phyloP scores from a whole-genome alignment of 2,888 invertebrate species.

The Ceramica pisi region DNA sequence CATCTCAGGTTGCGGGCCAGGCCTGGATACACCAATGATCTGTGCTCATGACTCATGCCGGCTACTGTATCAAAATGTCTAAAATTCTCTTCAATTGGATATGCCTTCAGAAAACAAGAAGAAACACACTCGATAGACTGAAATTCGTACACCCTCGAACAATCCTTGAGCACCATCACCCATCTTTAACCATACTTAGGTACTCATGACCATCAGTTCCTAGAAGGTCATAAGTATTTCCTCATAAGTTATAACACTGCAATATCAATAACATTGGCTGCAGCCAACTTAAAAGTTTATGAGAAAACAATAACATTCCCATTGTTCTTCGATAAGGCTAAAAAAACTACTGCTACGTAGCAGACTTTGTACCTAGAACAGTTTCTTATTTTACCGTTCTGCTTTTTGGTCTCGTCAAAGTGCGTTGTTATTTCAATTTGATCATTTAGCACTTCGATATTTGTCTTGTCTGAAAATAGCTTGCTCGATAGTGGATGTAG shows the following conservation, averaged over 20 bases:
- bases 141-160: background rate
- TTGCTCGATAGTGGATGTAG: too few relatives aligned
- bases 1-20: too few relatives aligned
- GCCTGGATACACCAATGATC: too few relatives aligned
- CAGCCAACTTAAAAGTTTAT: background rate
- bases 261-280: slow-evolving; percentile 7
- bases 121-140: background rate
- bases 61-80: too few relatives aligned
- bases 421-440: slow-evolving; percentile 9
- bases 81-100: background rate
- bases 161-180: background rate
- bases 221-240: background rate
- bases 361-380: background rate
- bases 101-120: background rate
- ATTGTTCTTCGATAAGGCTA: slow-evolving; percentile 28
- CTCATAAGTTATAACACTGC: background rate
- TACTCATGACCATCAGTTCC: too few relatives aligned
- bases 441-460: background rate
- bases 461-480: too few relatives aligned
- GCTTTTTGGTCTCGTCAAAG: background rate
- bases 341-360: slow-evolving; percentile 14
- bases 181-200: too few relatives aligned
- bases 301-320: slow-evolving; percentile 14
- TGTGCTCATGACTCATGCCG: too few relatives aligned
- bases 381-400: slow-evolving; percentile 25